Base-by-base conservation (phyloP, 2,888 invertebrate genomes). In the Catocala nupta region DNA sequence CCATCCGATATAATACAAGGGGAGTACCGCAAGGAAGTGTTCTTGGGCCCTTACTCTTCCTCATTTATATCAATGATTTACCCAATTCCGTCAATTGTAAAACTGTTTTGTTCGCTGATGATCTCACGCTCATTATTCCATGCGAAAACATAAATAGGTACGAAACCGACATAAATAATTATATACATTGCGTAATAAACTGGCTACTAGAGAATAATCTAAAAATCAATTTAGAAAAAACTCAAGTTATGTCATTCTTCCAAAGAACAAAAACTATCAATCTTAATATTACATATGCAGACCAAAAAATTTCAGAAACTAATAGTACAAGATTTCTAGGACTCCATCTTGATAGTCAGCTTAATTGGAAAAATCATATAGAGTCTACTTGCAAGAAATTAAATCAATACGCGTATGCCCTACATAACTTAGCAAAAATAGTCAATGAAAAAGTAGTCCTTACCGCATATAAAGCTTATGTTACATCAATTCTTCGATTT, bases 281-380 rank as follows among this genome's bases (percentile, higher is more conserved):
- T 11, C 45, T 45, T 45, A 45, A 11, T 45, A 45, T 45, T 6
- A n/a, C 10, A n/a, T 45, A 45, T 45, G 45, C 10, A 9, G 11
- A 45, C 12, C 10, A 9, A 45, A 45, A 11, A 45, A 45, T 45
- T 11, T 6, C 11, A 11, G 45, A 45, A 45, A 12, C 45, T 6
- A n/a, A 45, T 45, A 45, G n/a, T 45, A n/a, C 45, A 6, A n/a
- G n/a, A n/a, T 45, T 45, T n/a, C 11, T 45, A 45, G 12, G 45
- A 6, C 6, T 45, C 6, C 6, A n/a, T 6, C 11, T 45, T 9
- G 45, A 45, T n/a, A 45, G 45, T 45, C 45, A 45, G 8, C 45
- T 45, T 11, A 45, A 9, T 6, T 45, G 45, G 45, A 45, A 45
- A 45, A n/a, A 45, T n/a, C 45, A 45, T n/a, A 45, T 45, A 45